Evolutionary conservation across 2,797 vertebrate genomes (phyloP), one percentile per base, ranked within the genome.

Genomic region (Danio albolineatus): DNA sequence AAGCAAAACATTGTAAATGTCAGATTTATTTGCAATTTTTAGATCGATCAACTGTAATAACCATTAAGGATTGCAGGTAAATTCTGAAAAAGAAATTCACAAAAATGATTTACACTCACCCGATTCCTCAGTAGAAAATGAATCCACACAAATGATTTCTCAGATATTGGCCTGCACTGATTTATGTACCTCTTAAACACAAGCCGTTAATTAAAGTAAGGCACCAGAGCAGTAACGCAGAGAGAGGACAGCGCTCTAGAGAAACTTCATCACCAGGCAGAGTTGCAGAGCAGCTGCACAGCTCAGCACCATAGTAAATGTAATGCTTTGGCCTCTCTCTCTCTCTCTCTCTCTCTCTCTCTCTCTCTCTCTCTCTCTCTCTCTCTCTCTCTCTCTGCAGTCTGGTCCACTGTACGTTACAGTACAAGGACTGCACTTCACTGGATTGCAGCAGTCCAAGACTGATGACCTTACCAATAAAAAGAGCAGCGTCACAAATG

Each of bases 241-340:
- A 85, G 81, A 82, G 82, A 10, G 48, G 48, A 51, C 89, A 89
- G 85, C 85, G 85, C 85, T 87, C 76, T 76, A 66, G 85, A 88
- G 90, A 76, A 80, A 92, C 91, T 89, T 92, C 90, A 92, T 93
- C 91, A 92, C 90, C 89, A 89, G 91, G 91, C 91, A 93, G 91
- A 93, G 90, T 93, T 86, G 88, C 82, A 87, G 76, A 89, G 87
- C 90, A 89, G 90, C 48, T 51, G 87, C 85, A 91, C 88, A 92
- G 89, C 90, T 92, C 92, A 93, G 91, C 93, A 92, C 86, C 91
- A 88, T 49, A 41, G 48, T 73, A 64, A 65, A 54, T 79, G 69
- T 78, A 51, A 60, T 43, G 4, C 54, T 41, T 44, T 73, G 77
- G 65, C 70, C 64, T 56, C 66, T 36, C 73, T 43, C n/a, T n/a